A percentile compares a stretch with the other conserved stretches of the same genome.
Conservation (phyloP, 2,797 vertebrate genomes). For the Apodemus agrarius region DNA sequence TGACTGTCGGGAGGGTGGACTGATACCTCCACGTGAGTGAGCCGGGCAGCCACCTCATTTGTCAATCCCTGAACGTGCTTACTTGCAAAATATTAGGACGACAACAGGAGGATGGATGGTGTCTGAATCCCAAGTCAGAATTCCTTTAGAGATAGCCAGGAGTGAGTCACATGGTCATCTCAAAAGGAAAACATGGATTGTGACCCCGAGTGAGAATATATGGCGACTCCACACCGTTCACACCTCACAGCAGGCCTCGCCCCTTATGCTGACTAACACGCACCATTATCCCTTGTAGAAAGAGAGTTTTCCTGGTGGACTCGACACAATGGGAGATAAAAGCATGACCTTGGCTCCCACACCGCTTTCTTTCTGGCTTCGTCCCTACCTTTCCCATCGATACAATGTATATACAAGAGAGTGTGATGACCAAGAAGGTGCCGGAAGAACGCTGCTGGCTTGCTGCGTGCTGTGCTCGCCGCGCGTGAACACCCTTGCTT, state of each 20-base stretch:
- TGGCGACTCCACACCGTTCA: slow-evolving; percentile 71
- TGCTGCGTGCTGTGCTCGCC: not conserved
- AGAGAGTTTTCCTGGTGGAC: slow-evolving; percentile 65
- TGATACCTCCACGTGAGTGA: not conserved
- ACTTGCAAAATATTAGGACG: slow-evolving; percentile 5
- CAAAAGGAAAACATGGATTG: slow-evolving; percentile 24
- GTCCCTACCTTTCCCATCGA: not conserved
- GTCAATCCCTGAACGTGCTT: not conserved
- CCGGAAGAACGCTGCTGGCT: not conserved
- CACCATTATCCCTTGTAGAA: slow-evolving; percentile 76
- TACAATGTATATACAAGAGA: not conserved
- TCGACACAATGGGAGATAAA: not conserved
- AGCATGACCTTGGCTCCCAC: not conserved
- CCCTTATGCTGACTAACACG: slow-evolving; percentile 46
- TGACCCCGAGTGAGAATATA: slow-evolving; percentile 66
- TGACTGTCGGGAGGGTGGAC: not conserved
- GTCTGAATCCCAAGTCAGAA: not conserved
- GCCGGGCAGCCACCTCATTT: not conserved
- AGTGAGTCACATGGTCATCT: slow-evolving; percentile 5
- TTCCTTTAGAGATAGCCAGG: slow-evolving; percentile 5
- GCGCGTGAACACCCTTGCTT: not conserved
- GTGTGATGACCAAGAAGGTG: not conserved
- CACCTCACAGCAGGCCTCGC: slow-evolving; percentile 78
- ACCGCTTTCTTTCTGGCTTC: not conserved
- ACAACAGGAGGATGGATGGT: not conserved